Evolutionary conservation across 2,113 vertebrate species (phyloP).

Genomic region (Hepsetus odoe): DNA sequence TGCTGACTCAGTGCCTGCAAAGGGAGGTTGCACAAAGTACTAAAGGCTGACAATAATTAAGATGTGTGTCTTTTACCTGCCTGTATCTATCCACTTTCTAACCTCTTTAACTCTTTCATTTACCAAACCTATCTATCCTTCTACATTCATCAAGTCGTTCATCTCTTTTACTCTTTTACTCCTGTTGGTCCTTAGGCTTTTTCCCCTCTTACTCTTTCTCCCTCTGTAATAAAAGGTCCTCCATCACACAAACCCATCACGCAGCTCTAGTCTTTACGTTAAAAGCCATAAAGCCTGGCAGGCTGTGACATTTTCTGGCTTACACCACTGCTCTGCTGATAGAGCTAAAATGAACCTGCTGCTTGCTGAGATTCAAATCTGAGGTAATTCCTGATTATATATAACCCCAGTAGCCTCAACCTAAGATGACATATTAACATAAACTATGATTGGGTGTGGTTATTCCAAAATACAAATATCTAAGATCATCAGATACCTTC

Average conservation of each 20-base stretch:
- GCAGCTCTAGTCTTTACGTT: conserved; percentile 24
- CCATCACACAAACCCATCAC: conserved; percentile 6
- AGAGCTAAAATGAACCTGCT: conserved; percentile 15
- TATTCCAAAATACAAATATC: not conserved
- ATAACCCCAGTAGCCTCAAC: not conserved
- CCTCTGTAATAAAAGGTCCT: conserved; percentile 1
- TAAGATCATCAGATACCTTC: not conserved
- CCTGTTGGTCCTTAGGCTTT: not conserved
- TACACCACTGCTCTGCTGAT: conserved; percentile 1
- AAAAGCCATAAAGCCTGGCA: conserved; percentile 33
- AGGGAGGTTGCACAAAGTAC: too few relatives aligned
- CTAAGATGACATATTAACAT: not conserved
- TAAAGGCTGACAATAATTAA: too few relatives aligned
- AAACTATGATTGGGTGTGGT: not conserved
- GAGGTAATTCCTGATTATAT: conserved; percentile 8
- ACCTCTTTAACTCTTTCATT: conserved; percentile 35
- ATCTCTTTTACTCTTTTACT: conserved; percentile 26
- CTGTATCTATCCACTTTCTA: not conserved
- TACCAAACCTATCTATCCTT: not conserved
- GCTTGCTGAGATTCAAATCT: conserved; percentile 19
- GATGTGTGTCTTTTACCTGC: too few relatives aligned
- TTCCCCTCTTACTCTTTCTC: not conserved
- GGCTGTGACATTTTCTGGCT: conserved; percentile 4
- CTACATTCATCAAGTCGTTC: not conserved
- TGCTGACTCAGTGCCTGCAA: too few relatives aligned